These are phyloP conservation scores for Lucilia cuprina DNA, from an alignment of 1,140 invertebrate species.

Conservation along the genomic window DNA sequence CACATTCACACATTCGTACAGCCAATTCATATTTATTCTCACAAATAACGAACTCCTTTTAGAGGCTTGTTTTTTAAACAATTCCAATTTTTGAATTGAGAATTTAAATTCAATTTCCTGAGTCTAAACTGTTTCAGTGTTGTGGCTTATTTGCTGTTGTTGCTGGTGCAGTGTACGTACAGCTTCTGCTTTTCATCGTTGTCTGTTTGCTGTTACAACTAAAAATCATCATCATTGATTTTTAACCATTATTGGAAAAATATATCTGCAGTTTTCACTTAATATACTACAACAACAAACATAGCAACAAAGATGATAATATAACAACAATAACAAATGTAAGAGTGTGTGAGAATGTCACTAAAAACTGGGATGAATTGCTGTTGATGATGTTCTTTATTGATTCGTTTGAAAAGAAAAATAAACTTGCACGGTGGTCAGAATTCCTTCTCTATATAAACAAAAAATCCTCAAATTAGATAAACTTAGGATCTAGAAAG, in stretches of 20 bases:
- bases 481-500: background rate
- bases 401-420: background rate
- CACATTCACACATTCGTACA: conserved; percentile 13
- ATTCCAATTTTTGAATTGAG: conserved; percentile 42
- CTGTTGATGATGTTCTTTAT: background rate
- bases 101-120: conserved; percentile 59
- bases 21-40: conserved; percentile 40
- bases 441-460: background rate
- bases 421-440: background rate
- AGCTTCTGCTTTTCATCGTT: background rate
- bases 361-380: background rate
- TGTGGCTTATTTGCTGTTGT: background rate
- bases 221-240: conserved; percentile 8
- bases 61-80: conserved; percentile 40
- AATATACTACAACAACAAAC: background rate
- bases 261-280: background rate
- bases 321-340: conserved; percentile 13
- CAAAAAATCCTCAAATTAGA: background rate
- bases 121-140: background rate
- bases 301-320: background rate
- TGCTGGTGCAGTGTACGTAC: background rate
- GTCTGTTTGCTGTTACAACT: background rate
- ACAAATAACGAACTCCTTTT: conserved; percentile 59
- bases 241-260: background rate
- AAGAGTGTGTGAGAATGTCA: conserved; percentile 31